Percentiles rank a stretch among this genome's conserved stretches.
Conservation (phyloP, 1,140 invertebrate species). For the Pseudomyrmex sp. region DNA sequence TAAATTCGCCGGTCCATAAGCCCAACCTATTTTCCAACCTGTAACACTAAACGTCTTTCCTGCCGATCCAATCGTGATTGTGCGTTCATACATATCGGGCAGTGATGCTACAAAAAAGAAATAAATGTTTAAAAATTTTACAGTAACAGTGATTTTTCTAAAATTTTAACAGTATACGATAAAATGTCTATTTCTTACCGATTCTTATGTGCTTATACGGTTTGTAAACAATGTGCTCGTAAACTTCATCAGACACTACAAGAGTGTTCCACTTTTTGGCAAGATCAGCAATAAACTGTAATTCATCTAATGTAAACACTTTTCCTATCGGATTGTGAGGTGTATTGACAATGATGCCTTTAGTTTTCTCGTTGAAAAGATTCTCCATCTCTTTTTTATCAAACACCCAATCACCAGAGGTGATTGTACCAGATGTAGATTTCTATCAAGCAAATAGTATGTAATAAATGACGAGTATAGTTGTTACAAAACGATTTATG, state of each 20-base stretch:
- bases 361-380: slow-evolving; percentile 96
- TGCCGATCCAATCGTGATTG: slow-evolving; percentile 98
- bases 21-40: slow-evolving; percentile 99
- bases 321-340: slow-evolving; percentile 98
- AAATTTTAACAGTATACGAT: too few species aligned
- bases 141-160: too few species aligned
- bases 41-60: slow-evolving; percentile 99
- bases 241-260: slow-evolving; percentile 98
- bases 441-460: slow-evolving; percentile 76
- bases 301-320: slow-evolving; percentile 91
- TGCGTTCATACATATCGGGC: slow-evolving; percentile 99
- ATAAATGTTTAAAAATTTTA: slow-evolving; percentile 29
- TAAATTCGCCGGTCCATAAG: slow-evolving; percentile 93
- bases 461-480: too few species aligned
- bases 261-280: slow-evolving; percentile 97
- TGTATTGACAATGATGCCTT: slow-evolving; percentile 98
- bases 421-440: slow-evolving; percentile 80
- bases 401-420: slow-evolving; percentile 95
- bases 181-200: slow-evolving; percentile 84
- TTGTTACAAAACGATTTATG: too few species aligned
- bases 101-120: slow-evolving; percentile 89
- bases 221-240: slow-evolving; percentile 98
- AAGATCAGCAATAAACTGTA: slow-evolving; percentile 93
- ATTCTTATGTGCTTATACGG: slow-evolving; percentile 95
- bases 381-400: slow-evolving; percentile 93